phyloP scores from a whole-genome alignment of 2,113 vertebrate species.

The Odocoileus virginianus region DNA sequence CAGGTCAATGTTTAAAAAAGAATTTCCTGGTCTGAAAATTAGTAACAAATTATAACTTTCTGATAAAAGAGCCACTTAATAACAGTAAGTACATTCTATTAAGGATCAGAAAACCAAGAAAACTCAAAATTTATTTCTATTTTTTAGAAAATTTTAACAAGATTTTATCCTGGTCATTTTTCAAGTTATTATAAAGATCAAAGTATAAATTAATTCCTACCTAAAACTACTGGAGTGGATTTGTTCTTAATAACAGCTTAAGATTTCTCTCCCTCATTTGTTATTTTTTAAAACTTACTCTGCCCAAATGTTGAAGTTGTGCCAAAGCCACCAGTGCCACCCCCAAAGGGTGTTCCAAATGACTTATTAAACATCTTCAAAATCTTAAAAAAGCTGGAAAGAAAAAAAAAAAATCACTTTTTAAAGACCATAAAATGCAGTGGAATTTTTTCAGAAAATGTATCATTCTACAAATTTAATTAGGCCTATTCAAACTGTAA shows the following conservation, averaged over 20 bases:
- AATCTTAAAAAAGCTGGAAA: conserved; percentile 79
- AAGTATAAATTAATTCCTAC: conserved; percentile 5
- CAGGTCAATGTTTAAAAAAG: background rate
- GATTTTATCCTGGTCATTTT: background rate
- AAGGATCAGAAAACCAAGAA: background rate
- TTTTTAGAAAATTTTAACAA: conserved; percentile 5
- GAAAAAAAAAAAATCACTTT: background rate
- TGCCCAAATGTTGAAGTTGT: conserved; percentile 94
- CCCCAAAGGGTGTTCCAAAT: conserved; percentile 94
- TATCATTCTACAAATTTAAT: background rate
- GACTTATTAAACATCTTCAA: conserved; percentile 97
- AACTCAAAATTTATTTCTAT: background rate
- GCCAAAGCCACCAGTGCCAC: conserved; percentile 91
- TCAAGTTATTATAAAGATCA: background rate
- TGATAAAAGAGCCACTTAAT: background rate
- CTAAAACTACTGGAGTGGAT: background rate
- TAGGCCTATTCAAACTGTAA: background rate
- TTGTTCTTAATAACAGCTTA: background rate
- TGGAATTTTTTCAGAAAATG: background rate
- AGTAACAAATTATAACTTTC: background rate
- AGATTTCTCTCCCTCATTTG: background rate
- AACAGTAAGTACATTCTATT: background rate
- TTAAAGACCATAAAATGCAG: conserved; percentile 14
- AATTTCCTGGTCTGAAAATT: conserved; percentile 1
- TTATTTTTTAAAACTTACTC: conserved; percentile 85